These are phyloP conservation scores for Xestia ashworthii DNA, from an alignment of 2,888 invertebrate genomes.

Conservation along the genomic window DNA sequence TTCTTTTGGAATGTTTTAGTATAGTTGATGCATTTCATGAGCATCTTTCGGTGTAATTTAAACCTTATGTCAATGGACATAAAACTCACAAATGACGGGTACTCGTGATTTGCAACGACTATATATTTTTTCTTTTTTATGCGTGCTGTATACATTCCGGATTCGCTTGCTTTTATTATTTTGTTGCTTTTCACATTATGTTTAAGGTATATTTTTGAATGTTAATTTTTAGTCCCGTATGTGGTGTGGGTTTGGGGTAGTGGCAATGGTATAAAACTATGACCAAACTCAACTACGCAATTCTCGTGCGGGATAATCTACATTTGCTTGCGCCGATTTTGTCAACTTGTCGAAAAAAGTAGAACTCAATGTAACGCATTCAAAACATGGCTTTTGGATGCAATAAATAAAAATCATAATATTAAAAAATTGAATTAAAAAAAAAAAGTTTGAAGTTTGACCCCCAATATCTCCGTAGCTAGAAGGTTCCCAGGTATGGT, in stretches of 20 bases:
- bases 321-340: no score
- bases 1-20: slow-evolving; percentile 51
- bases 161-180: slow-evolving; percentile 54
- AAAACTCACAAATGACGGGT: background rate
- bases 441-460: no score
- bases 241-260: slow-evolving; percentile 12
- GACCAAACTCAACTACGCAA: background rate
- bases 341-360: no score
- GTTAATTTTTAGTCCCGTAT: slow-evolving; percentile 47
- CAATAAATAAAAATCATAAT: no score
- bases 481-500: no score
- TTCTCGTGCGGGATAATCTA: no score
- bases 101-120: background rate
- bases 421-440: no score
- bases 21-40: slow-evolving; percentile 12
- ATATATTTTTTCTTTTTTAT: slow-evolving; percentile 14
- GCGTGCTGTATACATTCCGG: slow-evolving; percentile 61
- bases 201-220: slow-evolving; percentile 54
- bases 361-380: no score
- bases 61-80: background rate
- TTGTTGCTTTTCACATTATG: slow-evolving; percentile 39
- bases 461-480: no score
- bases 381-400: no score
- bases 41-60: background rate
- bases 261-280: slow-evolving; percentile 1